Conservation (phyloP, 2,113 vertebrate genomes). For the Gyps fulvus region DNA sequence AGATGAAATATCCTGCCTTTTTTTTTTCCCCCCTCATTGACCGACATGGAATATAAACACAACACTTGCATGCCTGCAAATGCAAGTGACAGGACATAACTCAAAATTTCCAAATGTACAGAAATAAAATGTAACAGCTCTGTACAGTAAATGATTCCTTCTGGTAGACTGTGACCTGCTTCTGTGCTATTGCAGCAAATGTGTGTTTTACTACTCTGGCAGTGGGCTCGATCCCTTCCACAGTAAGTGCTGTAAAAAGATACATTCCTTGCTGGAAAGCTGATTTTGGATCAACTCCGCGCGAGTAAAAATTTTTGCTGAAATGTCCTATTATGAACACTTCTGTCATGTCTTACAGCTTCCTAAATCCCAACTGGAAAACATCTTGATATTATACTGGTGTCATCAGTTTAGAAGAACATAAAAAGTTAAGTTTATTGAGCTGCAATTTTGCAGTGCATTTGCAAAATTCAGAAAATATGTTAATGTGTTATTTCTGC, state of each 20-base stretch:
- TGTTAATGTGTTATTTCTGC: background rate
- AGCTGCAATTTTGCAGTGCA: background rate
- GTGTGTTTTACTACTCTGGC: background rate
- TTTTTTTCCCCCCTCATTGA: background rate
- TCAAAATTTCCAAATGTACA: background rate
- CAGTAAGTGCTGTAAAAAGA: background rate
- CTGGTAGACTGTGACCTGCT: background rate
- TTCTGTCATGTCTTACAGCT: background rate
- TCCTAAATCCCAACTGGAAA: conserved; percentile 25
- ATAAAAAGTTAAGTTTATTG: background rate
- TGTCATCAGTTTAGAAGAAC: background rate
- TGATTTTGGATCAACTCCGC: background rate
- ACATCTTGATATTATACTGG: background rate
- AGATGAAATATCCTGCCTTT: background rate
- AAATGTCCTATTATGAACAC: background rate
- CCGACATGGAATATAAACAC: background rate
- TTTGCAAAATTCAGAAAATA: conserved; percentile 6
- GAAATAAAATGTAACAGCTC: background rate
- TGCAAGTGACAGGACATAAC: background rate
- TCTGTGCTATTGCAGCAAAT: background rate
- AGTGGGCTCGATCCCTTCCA: background rate
- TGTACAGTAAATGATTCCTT: background rate
- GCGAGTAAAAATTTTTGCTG: background rate
- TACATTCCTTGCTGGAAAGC: background rate
- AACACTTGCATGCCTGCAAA: background rate